Conservation (phyloP, 2,888 invertebrate species). For the Nasonia oneida region DNA sequence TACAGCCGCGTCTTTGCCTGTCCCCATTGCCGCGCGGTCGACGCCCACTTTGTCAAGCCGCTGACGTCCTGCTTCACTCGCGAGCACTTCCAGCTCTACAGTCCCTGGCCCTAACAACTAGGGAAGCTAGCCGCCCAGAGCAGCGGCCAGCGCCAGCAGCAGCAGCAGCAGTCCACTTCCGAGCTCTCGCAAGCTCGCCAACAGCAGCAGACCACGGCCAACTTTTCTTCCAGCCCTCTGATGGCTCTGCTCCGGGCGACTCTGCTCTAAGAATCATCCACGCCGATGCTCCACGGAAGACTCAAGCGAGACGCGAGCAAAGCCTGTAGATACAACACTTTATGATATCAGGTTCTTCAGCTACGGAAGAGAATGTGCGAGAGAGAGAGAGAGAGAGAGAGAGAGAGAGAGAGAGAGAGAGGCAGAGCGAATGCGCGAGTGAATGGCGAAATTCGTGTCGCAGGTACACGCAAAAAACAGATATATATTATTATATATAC, state of each 20-base stretch:
- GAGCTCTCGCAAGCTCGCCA: not conserved
- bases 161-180: conserved; percentile 8
- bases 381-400: not conserved
- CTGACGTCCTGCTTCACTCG: conserved; percentile 91
- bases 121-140: conserved; percentile 25
- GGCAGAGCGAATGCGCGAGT: not conserved
- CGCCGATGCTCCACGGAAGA: conserved; percentile 28
- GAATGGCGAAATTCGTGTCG: not conserved
- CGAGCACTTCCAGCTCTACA: conserved; percentile 84
- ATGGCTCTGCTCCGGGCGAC: conserved; percentile 73
- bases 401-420: not conserved
- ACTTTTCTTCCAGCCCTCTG: conserved; percentile 73
- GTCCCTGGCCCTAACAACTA: conserved; percentile 91
- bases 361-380: not conserved
- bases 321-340: not conserved
- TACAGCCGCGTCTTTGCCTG: conserved; percentile 96
- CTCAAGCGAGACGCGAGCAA: not conserved
- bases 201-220: conserved; percentile 54
- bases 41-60: conserved; percentile 97
- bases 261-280: conserved; percentile 65
- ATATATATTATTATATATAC: conserved; percentile 15
- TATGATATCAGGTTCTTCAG: conserved; percentile 18
- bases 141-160: conserved; percentile 13
- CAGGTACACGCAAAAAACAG: not conserved
- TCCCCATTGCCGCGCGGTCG: conserved; percentile 93